Percentiles rank a stretch among this genome's conserved stretches.
Conservation (phyloP, 1,140 invertebrate genomes). For the Alviniconcha marisindica region DNA sequence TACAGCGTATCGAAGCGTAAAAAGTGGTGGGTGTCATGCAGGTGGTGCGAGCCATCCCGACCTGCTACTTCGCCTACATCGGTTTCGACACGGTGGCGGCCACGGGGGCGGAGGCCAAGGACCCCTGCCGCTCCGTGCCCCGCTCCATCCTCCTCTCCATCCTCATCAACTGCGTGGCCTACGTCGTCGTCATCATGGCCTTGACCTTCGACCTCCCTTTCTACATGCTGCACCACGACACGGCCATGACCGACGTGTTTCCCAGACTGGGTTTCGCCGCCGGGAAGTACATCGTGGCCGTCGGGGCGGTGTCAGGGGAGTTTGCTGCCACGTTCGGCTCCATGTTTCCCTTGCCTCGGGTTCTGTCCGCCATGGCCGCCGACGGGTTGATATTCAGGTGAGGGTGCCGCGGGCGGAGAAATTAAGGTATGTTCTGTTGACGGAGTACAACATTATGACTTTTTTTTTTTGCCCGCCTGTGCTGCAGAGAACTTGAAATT, state of each 20-base stretch:
- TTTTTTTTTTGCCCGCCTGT: too few species aligned
- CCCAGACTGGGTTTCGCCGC: slow-evolving; percentile 79
- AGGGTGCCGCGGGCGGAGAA: not conserved
- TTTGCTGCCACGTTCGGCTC: slow-evolving; percentile 88
- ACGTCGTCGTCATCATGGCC: slow-evolving; percentile 89
- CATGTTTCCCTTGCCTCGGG: slow-evolving; percentile 92
- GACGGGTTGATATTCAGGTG: slow-evolving; percentile 90
- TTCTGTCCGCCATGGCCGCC: slow-evolving; percentile 92
- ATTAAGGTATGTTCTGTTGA: too few species aligned
- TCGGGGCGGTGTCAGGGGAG: slow-evolving; percentile 81
- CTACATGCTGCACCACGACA: slow-evolving; percentile 88
- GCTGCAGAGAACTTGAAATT: too few species aligned
- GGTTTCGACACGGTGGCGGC: slow-evolving; percentile 75
- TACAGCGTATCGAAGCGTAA: too few species aligned
- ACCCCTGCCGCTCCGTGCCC: slow-evolving; percentile 91
- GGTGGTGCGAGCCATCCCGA: slow-evolving; percentile 69
- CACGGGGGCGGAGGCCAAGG: slow-evolving; percentile 88
- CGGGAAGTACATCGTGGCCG: slow-evolving; percentile 85
- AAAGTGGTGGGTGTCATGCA: slow-evolving; percentile 33
- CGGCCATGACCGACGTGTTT: slow-evolving; percentile 89
- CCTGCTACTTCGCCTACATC: slow-evolving; percentile 75
- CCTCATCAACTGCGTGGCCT: slow-evolving; percentile 86
- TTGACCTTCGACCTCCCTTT: slow-evolving; percentile 94
- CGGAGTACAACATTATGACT: too few species aligned
- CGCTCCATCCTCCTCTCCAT: slow-evolving; percentile 91